These are phyloP conservation scores for Carpatolechia fugitivella DNA, from an alignment of 2,888 invertebrate species.

Conservation along the genomic window DNA sequence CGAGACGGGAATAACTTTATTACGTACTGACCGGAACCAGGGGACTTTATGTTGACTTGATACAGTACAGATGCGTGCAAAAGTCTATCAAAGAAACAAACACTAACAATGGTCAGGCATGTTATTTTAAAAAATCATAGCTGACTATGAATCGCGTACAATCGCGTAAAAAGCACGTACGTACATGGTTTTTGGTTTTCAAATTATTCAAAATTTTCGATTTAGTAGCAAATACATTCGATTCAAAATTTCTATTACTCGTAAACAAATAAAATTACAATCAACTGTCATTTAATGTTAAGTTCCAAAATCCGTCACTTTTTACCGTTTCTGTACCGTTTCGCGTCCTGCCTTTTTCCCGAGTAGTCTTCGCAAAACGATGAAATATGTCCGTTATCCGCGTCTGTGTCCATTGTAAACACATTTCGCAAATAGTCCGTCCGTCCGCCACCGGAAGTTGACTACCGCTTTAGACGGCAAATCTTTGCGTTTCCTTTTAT, in stretches of 20 bases:
- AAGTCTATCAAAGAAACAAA: slow-evolving; percentile 36
- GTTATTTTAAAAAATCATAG: no score
- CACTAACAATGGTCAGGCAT: no score
- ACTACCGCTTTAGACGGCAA: slow-evolving; percentile 18
- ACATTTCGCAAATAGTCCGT: slow-evolving; percentile 71
- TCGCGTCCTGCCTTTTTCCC: slow-evolving; percentile 52
- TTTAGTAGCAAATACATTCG: no score
- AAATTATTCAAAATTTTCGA: no score
- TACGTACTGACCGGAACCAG: slow-evolving; percentile 76
- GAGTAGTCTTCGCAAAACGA: slow-evolving; percentile 63
- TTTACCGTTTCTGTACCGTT: slow-evolving; percentile 44
- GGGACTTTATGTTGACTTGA: slow-evolving; percentile 38
- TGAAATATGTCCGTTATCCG: slow-evolving; percentile 64
- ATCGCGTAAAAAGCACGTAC: no score
- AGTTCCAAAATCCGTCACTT: slow-evolving; percentile 9
- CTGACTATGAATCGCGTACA: no score
- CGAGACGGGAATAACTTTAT: slow-evolving; percentile 79
- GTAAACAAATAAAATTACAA: no score
- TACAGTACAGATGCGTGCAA: slow-evolving; percentile 32
- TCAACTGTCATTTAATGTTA: no score
- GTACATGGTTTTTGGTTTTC: no score
- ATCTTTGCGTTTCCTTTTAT: slow-evolving; percentile 4
- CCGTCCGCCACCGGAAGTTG: slow-evolving; percentile 55
- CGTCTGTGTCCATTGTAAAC: slow-evolving; percentile 68
- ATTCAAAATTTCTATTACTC: no score